These are phyloP conservation scores for Ephialtes manifestator DNA, from an alignment of 2,888 invertebrate genomes.

Conservation along the genomic window DNA sequence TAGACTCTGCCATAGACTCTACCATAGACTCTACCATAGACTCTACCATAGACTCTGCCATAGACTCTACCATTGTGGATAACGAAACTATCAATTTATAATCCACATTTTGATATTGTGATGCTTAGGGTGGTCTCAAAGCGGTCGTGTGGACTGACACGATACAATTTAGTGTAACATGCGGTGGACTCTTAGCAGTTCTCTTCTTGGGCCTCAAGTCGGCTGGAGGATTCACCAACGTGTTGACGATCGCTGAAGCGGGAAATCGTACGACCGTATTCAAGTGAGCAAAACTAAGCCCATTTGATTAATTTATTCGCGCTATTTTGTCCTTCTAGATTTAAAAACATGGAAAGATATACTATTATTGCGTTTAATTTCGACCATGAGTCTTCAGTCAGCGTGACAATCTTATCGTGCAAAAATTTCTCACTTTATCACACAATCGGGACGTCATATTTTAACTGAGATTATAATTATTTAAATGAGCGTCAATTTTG, in stretches of 20 bases:
- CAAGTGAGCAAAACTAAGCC: slow-evolving; percentile 86
- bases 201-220: slow-evolving; percentile 87
- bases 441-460: slow-evolving; percentile 18
- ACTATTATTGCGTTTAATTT: background rate
- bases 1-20: too few species aligned
- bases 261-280: slow-evolving; percentile 88
- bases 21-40: too few species aligned
- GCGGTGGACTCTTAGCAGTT: slow-evolving; percentile 87
- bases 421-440: slow-evolving; percentile 11
- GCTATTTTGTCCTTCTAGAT: background rate
- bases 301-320: slow-evolving; percentile 56
- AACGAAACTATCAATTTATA: too few species aligned
- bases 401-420: background rate
- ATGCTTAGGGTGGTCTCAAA: slow-evolving; percentile 87
- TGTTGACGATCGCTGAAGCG: slow-evolving; percentile 88
- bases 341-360: background rate
- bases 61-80: too few species aligned
- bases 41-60: too few species aligned
- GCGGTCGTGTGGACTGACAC: slow-evolving; percentile 90
- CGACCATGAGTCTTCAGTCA: slow-evolving; percentile 6
- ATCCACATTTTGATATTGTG: background rate
- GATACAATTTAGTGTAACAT: slow-evolving; percentile 88
- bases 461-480: slow-evolving; percentile 16
- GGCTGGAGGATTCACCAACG: slow-evolving; percentile 87
- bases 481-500: background rate